These are phyloP conservation scores for Amblyornis subalaris DNA, from an alignment of 2,113 vertebrate species.

Conservation along the genomic window DNA sequence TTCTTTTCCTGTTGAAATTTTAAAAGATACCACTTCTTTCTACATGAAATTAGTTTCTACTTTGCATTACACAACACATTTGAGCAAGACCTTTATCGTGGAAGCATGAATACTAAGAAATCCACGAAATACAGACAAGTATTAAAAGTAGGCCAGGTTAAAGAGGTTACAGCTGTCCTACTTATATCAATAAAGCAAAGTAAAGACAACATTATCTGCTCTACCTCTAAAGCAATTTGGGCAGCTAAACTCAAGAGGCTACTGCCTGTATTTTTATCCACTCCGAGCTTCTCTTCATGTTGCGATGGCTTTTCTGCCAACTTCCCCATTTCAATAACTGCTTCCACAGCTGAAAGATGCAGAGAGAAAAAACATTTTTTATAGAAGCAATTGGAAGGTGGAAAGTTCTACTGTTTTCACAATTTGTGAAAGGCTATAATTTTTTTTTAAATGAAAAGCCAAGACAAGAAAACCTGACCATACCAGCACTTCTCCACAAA, in stretches of 20 bases:
- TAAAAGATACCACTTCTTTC: neutral
- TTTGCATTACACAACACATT: neutral
- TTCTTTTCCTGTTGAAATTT: neutral
- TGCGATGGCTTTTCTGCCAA: constrained; percentile 49
- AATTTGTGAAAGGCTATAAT: neutral
- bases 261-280: constrained; percentile 63
- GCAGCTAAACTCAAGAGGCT: constrained; percentile 82
- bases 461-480: neutral
- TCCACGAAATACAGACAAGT: neutral
- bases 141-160: neutral
- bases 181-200: neutral
- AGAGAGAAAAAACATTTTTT: neutral
- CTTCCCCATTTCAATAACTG: constrained; percentile 72
- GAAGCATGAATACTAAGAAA: neutral
- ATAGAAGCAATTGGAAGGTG: neutral
- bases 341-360: constrained; percentile 74
- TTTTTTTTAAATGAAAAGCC: neutral
- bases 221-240: constrained; percentile 89
- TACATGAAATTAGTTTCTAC: neutral
- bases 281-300: constrained; percentile 54
- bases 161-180: neutral
- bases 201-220: neutral
- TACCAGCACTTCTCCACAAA: neutral
- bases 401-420: neutral
- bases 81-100: neutral